Conservation (phyloP, 2,113 vertebrate species). For the Misgurnus mizolepis region DNA sequence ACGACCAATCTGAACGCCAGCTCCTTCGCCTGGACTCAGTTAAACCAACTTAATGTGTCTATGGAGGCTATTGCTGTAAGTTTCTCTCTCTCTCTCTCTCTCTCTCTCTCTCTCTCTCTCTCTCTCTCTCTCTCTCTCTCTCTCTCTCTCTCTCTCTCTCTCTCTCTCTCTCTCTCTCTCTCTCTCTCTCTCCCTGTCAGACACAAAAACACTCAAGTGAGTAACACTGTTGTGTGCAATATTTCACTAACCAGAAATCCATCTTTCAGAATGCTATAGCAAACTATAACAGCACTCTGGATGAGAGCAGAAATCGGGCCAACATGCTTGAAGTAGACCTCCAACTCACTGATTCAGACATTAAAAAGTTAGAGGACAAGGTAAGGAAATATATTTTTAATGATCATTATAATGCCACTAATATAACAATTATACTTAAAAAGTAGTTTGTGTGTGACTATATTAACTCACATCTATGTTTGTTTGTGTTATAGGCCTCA, state of each 20-base stretch:
- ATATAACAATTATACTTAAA: too few species aligned
- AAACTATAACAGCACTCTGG: conserved; percentile 72
- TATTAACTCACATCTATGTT: conserved; percentile 3
- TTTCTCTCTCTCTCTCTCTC: conserved; percentile 17
- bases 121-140: not conserved
- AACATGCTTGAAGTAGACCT: conserved; percentile 79
- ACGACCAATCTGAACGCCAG: conserved; percentile 80
- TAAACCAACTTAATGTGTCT: conserved; percentile 76
- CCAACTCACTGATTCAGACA: conserved; percentile 69
- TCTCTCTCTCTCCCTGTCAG: not conserved
- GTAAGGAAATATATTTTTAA: conserved; percentile 57
- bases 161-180: not conserved
- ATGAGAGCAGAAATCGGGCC: conserved; percentile 62
- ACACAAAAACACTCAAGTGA: not conserved
- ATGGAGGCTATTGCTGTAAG: conserved; percentile 74
- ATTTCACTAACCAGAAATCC: not conserved
- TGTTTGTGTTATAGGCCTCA: conserved; percentile 67
- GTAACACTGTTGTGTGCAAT: not conserved
- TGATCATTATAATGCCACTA: not conserved
- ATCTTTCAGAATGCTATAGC: conserved; percentile 70
- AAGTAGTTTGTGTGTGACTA: not conserved
- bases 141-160: not conserved
- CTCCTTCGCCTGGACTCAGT: conserved; percentile 82
- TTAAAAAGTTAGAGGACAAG: conserved; percentile 75
- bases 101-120: not conserved